phyloP scores from a whole-genome alignment of 2,797 vertebrate genomes.

The Eulemur albifrons region DNA sequence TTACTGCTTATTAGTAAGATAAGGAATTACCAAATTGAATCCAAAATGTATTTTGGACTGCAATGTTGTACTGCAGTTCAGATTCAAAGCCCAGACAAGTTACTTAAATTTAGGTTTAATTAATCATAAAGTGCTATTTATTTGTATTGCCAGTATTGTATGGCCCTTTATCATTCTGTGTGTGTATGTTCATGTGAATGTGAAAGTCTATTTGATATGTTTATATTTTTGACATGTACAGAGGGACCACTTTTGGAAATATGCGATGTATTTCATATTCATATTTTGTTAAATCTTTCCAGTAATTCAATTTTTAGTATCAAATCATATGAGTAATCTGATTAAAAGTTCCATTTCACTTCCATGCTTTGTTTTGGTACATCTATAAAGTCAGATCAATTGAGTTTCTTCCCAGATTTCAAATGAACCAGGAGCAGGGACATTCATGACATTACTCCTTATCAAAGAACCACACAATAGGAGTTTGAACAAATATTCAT shows the following conservation, averaged over 20 bases:
- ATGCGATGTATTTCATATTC: background rate
- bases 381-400: background rate
- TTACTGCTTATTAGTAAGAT: slow-evolving; percentile 60
- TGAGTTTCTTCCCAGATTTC: background rate
- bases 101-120: slow-evolving; percentile 18
- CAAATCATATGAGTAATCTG: background rate
- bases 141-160: background rate
- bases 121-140: background rate
- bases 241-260: background rate
- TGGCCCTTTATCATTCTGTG: background rate
- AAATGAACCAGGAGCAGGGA: background rate
- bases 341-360: background rate
- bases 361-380: background rate
- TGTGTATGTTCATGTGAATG: background rate
- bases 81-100: slow-evolving; percentile 37
- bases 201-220: background rate
- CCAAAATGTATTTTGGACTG: slow-evolving; percentile 5
- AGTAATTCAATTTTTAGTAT: background rate
- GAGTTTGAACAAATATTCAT: background rate
- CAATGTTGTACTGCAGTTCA: background rate
- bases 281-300: background rate
- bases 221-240: background rate
- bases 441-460: background rate
- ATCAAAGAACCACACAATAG: background rate
- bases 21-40: slow-evolving; percentile 53